Evolutionary conservation across 1,140 invertebrate species (phyloP).

Genomic region (Papilio dardanus): DNA sequence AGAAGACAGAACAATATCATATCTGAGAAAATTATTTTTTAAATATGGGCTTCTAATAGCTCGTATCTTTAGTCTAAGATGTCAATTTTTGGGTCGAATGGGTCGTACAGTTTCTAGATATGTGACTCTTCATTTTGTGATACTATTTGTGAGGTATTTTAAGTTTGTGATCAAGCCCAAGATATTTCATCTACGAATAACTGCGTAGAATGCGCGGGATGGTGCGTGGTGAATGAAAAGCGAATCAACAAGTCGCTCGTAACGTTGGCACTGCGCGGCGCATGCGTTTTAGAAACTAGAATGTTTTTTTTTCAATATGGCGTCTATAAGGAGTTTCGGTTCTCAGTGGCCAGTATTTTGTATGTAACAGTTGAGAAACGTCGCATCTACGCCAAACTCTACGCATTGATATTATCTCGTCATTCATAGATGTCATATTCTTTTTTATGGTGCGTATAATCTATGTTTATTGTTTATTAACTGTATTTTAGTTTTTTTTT

Average conservation of each 20-base stretch:
- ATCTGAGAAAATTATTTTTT: too few species aligned
- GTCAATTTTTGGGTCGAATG: neutral
- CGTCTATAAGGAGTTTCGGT: constrained; percentile 48
- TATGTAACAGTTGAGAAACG: constrained; percentile 16
- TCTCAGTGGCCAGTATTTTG: constrained; percentile 1
- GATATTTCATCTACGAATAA: constrained; percentile 37
- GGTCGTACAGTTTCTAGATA: neutral
- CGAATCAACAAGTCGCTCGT: constrained; percentile 73
- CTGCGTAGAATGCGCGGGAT: constrained; percentile 66
- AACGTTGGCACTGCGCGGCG: constrained; percentile 45
- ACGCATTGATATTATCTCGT: neutral
- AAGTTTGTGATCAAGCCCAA: neutral
- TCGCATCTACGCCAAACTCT: too few species aligned
- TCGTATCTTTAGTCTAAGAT: too few species aligned
- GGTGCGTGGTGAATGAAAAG: constrained; percentile 73
- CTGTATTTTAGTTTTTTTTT: neutral
- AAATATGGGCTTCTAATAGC: too few species aligned
- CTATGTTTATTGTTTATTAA: neutral
- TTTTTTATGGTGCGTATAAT: constrained; percentile 19
- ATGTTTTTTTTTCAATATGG: constrained; percentile 62
- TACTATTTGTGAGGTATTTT: neutral
- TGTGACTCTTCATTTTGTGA: neutral
- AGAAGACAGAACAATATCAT: too few species aligned
- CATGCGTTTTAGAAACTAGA: constrained; percentile 54
- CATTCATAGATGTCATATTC: neutral